Percentiles rank a stretch among this genome's conserved stretches.
Conservation (phyloP, 2,113 vertebrate species). For the Lophotis ruficrista region DNA sequence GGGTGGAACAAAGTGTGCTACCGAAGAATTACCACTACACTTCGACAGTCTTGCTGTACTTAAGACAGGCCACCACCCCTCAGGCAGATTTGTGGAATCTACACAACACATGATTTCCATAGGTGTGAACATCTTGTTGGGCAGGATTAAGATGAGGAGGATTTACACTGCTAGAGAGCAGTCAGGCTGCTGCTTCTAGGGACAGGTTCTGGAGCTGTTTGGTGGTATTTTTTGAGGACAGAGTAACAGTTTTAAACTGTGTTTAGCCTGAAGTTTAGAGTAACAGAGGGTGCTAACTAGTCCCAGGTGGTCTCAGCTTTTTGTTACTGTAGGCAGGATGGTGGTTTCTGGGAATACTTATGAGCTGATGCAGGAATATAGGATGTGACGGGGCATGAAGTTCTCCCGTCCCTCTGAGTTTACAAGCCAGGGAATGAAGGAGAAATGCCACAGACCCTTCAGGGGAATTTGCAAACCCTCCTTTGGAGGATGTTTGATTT, state of each 20-base stretch:
- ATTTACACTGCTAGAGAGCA: not conserved
- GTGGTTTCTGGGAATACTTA: not conserved
- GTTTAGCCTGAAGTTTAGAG: not conserved
- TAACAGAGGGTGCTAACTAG: not conserved
- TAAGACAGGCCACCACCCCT: not conserved
- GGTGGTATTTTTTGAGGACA: not conserved
- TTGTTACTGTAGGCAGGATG: not conserved
- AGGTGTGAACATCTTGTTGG: constrained; percentile 10
- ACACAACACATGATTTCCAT: not conserved
- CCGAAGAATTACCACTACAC: not conserved
- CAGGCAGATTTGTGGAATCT: constrained; percentile 17
- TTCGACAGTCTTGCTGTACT: not conserved
- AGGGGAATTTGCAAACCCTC: not conserved
- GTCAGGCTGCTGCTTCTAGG: not conserved
- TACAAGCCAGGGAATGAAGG: not conserved
- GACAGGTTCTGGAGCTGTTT: not conserved
- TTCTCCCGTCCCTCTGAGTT: not conserved
- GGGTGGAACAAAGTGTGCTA: not conserved
- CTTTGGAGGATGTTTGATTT: not conserved
- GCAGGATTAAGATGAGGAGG: constrained; percentile 4
- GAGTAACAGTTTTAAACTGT: not conserved
- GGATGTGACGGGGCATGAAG: not conserved
- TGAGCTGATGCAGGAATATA: not conserved
- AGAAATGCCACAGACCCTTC: not conserved
- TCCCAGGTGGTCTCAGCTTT: not conserved